Evolutionary conservation across 2,888 invertebrate species (phyloP).

Genomic region (Gymnoscelis rufifasciata): DNA sequence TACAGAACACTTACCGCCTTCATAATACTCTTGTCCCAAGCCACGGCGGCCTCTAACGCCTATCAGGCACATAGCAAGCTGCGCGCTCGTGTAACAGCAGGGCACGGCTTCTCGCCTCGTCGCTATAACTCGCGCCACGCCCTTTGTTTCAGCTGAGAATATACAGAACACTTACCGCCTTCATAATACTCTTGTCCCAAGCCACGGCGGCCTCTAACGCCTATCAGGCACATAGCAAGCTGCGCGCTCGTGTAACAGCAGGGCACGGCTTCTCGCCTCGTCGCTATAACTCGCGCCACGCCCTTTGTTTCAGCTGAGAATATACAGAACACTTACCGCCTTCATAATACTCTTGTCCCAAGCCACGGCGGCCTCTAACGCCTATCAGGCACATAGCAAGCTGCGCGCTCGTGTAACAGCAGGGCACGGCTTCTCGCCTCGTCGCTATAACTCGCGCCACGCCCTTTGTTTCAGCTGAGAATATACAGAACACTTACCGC

Average conservation of each 20-base stretch:
- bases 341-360: constrained; percentile 99
- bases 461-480: no score
- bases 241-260: constrained; percentile 93
- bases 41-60: constrained; percentile 93
- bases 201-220: constrained; percentile 95
- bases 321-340: constrained; percentile 84
- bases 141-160: no score
- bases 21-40: constrained; percentile 99
- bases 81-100: constrained; percentile 91
- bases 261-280: constrained; percentile 94
- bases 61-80: constrained; percentile 87
- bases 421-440: constrained; percentile 94
- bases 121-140: not conserved
- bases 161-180: constrained; percentile 87
- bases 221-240: constrained; percentile 84
- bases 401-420: constrained; percentile 92
- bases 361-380: constrained; percentile 94
- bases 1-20: constrained; percentile 98
- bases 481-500: constrained; percentile 84
- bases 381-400: constrained; percentile 86
- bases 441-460: constrained; percentile 87
- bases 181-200: constrained; percentile 99
- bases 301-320: no score
- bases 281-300: constrained; percentile 87
- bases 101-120: constrained; percentile 83